phyloP scores from a whole-genome alignment of 2,888 invertebrate species.

The Rhaphigaster nebulosa region DNA sequence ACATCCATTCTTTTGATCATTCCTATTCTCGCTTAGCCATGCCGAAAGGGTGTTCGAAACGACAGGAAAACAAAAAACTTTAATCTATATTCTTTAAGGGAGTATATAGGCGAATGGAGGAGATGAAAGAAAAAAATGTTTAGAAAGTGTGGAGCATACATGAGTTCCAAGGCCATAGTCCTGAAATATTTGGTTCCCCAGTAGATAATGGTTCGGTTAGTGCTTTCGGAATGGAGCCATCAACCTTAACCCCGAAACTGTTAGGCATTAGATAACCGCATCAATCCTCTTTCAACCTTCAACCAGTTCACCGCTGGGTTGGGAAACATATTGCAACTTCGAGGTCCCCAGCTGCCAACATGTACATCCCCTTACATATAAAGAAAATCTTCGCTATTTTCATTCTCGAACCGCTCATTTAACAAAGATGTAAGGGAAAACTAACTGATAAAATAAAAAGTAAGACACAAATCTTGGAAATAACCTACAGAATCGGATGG shows the following conservation, averaged over 20 bases:
- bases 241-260: slow-evolving; percentile 48
- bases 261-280: slow-evolving; percentile 45
- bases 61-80: background rate
- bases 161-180: slow-evolving; percentile 8
- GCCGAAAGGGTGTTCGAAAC: background rate
- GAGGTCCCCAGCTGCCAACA: background rate
- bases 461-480: no score
- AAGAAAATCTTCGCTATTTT: background rate
- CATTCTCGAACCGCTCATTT: background rate
- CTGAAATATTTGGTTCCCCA: slow-evolving; percentile 36
- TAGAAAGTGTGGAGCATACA: slow-evolving; percentile 20
- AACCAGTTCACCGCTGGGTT: slow-evolving; percentile 30
- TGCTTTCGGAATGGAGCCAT: slow-evolving; percentile 9
- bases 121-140: background rate
- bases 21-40: background rate
- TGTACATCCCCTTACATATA: background rate
- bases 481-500: no score
- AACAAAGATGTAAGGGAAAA: background rate
- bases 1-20: background rate
- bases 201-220: slow-evolving; percentile 39
- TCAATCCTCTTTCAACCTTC: slow-evolving; percentile 43
- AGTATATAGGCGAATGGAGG: background rate
- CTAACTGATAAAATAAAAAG: background rate
- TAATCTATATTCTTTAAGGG: background rate
- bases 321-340: slow-evolving; percentile 32